phyloP scores from a whole-genome alignment of 2,113 vertebrate genomes.

The Actenoides hombroni region DNA sequence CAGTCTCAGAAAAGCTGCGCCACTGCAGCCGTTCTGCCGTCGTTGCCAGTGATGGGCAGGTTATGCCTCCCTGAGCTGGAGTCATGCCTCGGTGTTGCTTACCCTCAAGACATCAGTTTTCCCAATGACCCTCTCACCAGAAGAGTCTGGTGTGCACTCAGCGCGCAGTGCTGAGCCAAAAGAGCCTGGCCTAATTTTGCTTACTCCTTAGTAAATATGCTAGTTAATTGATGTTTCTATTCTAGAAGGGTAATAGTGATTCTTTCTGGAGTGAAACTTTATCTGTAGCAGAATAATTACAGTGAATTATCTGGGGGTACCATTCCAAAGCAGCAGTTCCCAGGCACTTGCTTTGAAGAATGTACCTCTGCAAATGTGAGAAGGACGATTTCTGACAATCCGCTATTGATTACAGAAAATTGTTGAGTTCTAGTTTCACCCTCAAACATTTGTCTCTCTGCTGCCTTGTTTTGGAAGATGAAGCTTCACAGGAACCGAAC shows the following conservation, averaged over 20 bases:
- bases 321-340: conserved; percentile 3
- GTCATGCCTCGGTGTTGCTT: background rate
- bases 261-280: conserved; percentile 47
- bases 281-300: background rate
- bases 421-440: conserved; percentile 45
- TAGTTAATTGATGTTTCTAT: background rate
- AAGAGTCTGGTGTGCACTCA: background rate
- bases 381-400: conserved; percentile 10
- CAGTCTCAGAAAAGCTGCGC: background rate
- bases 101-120: background rate
- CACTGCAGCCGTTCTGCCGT: background rate
- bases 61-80: background rate
- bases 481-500: conserved; percentile 23
- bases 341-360: conserved; percentile 32
- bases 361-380: conserved; percentile 18
- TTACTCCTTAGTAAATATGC: background rate
- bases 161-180: background rate
- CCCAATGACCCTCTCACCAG: background rate
- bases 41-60: background rate
- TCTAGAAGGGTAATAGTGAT: background rate
- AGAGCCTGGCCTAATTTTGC: background rate
- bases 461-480: conserved; percentile 53
- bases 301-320: conserved; percentile 17
- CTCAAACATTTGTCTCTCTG: conserved; percentile 28
- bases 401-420: conserved; percentile 43